A percentile compares a stretch with the other conserved stretches of the same genome.
Evolutionary conservation across 2,888 invertebrate species (phyloP).

Genomic region (Bunonema sp.): DNA sequence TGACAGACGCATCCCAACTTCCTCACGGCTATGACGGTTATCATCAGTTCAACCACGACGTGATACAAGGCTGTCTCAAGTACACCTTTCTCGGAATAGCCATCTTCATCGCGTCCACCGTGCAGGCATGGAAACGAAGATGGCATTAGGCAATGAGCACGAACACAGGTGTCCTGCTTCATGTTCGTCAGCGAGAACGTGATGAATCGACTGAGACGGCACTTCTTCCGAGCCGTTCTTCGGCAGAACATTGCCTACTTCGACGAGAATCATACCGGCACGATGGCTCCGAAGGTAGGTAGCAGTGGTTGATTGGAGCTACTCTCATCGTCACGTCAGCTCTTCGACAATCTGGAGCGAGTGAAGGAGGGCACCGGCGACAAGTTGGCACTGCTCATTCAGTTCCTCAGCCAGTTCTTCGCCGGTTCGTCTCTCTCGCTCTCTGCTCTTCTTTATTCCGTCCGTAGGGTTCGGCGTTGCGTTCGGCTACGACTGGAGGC

Average conservation of each 20-base stretch:
- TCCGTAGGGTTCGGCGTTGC: constrained; percentile 10
- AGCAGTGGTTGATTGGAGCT: not conserved
- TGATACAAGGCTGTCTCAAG: constrained; percentile 17
- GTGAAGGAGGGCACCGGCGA: constrained; percentile 41
- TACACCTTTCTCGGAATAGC: constrained; percentile 21
- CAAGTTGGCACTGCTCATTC: constrained; percentile 29
- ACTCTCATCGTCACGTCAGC: not conserved
- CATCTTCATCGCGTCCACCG: constrained; percentile 15
- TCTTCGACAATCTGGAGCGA: constrained; percentile 34
- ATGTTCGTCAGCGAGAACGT: constrained; percentile 48
- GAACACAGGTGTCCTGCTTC: constrained; percentile 45
- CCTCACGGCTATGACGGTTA: not conserved
- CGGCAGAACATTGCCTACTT: constrained; percentile 48
- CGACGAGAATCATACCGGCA: constrained; percentile 48
- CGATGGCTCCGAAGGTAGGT: constrained; percentile 47
- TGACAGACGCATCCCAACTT: not conserved
- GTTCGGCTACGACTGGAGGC: constrained; percentile 27
- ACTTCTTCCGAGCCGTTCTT: constrained; percentile 46
- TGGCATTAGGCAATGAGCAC: not conserved
- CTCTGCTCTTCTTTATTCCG: too few relatives aligned
- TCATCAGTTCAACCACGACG: constrained; percentile 11
- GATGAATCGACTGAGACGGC: constrained; percentile 46
- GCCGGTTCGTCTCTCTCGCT: constrained; percentile 7
- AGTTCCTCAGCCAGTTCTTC: constrained; percentile 35
- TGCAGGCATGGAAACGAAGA: constrained; percentile 11